Conservation (phyloP, 2,797 vertebrate species). For the Cirrhinus molitorella region DNA sequence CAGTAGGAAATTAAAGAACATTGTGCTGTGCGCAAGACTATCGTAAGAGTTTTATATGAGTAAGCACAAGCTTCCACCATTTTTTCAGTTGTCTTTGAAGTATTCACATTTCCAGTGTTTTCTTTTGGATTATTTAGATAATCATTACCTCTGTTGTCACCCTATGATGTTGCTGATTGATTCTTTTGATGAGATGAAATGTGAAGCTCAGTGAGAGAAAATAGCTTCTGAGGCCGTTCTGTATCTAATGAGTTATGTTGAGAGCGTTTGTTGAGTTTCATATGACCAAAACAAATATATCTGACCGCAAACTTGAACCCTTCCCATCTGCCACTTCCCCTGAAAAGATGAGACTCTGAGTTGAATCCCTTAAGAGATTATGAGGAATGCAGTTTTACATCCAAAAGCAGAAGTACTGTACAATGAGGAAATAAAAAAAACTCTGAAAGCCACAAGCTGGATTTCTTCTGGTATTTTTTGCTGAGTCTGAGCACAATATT, state of each 20-base stretch:
- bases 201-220: neutral
- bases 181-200: neutral
- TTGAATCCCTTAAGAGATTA: constrained; percentile 5
- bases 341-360: neutral
- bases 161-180: neutral
- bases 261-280: constrained; percentile 5
- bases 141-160: constrained; percentile 2
- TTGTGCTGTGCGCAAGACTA: constrained; percentile 59
- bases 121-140: neutral
- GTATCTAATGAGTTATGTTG: neutral
- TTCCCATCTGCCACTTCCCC: constrained; percentile 24
- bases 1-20: constrained; percentile 5
- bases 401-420: constrained; percentile 26
- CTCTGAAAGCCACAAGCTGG: neutral
- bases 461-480: neutral
- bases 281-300: neutral
- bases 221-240: neutral
- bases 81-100: constrained; percentile 23
- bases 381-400: constrained; percentile 42
- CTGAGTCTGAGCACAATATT: neutral
- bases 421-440: constrained; percentile 5
- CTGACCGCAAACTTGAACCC: constrained; percentile 22
- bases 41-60: constrained; percentile 26
- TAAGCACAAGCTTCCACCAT: constrained; percentile 16
- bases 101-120: neutral